Conservation (phyloP, 1,140 invertebrate species). For the Pentalonia nigronervosa region DNA sequence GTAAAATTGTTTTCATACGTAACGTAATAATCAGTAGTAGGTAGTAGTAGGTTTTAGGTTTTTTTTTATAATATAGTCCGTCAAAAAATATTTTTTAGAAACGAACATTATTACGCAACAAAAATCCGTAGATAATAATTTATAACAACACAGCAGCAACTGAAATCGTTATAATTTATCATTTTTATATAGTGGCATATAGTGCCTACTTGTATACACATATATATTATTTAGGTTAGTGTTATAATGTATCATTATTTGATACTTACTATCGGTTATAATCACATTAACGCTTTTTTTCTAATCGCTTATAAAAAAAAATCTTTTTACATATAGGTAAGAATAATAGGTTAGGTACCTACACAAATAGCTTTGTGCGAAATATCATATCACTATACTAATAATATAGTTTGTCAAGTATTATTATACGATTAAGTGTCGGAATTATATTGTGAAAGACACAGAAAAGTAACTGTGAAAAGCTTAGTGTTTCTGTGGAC, state of each 20-base stretch:
- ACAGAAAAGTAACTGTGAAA: not conserved
- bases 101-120: not conserved
- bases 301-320: not conserved
- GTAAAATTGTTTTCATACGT: not conserved
- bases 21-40: not conserved
- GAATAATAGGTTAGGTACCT: too few relatives aligned
- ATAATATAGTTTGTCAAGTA: not conserved
- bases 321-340: not conserved
- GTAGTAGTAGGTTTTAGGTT: not conserved
- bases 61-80: not conserved
- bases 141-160: not conserved
- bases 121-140: not conserved
- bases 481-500: not conserved
- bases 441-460: not conserved
- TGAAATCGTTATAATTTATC: constrained; percentile 23
- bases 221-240: constrained; percentile 12
- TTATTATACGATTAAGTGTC: not conserved
- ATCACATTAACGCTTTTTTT: not conserved
- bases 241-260: not conserved
- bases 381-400: not conserved
- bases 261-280: not conserved
- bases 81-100: constrained; percentile 15
- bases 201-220: not conserved
- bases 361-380: not conserved
- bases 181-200: not conserved